phyloP scores from a whole-genome alignment of 2,113 vertebrate genomes.

The Fregata magnificens region DNA sequence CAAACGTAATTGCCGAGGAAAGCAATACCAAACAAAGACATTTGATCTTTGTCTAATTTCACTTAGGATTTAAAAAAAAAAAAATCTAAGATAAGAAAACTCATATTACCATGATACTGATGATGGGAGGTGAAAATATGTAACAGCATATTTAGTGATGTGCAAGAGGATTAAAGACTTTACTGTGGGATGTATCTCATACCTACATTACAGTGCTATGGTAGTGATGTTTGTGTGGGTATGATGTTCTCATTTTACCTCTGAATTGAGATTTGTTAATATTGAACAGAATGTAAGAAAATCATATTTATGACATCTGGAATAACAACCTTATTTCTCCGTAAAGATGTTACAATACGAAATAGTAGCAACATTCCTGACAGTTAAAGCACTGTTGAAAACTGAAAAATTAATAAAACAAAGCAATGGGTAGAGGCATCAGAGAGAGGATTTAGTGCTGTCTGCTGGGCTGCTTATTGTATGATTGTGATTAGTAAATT shows the following conservation, averaged over 20 bases:
- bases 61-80: neutral
- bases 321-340: neutral
- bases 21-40: neutral
- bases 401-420: neutral
- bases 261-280: neutral
- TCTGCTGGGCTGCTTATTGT: neutral
- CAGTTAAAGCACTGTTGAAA: neutral
- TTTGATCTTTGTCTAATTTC: neutral
- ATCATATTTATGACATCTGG: neutral
- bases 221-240: neutral
- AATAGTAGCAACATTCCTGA: neutral
- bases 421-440: neutral
- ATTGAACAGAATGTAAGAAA: neutral
- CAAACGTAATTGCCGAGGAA: neutral
- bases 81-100: neutral
- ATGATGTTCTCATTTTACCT: neutral
- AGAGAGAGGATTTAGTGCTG: neutral
- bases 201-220: neutral
- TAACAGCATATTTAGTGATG: neutral
- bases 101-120: neutral
- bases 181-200: neutral
- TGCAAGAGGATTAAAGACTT: neutral
- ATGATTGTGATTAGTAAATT: neutral
- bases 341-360: neutral
- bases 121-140: neutral